Evolutionary conservation across 2,888 invertebrate species (phyloP).

Genomic region (Amiota communis): DNA sequence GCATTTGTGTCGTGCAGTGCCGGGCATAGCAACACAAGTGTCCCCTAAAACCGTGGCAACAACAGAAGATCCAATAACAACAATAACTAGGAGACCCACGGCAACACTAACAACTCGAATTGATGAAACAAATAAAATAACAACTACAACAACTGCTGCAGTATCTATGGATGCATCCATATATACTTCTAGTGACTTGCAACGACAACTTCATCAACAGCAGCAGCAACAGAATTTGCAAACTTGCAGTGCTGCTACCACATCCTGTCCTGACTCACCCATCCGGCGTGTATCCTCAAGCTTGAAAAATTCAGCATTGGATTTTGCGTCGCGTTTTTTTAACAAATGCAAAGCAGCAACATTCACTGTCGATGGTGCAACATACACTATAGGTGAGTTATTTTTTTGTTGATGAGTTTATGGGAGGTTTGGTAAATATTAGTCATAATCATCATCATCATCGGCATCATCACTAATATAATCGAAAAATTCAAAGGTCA

Average conservation of each 20-base stretch:
- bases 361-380: conserved; percentile 89
- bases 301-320: conserved; percentile 69
- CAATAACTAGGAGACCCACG: conserved; percentile 33
- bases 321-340: conserved; percentile 76
- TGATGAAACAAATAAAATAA: conserved; percentile 49
- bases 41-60: conserved; percentile 9
- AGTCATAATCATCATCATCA: neutral
- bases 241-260: conserved; percentile 39
- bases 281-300: conserved; percentile 71
- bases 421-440: neutral
- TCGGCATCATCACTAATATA: conserved; percentile 7
- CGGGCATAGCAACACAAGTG: conserved; percentile 64
- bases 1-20: conserved; percentile 53
- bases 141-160: conserved; percentile 46
- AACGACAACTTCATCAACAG: conserved; percentile 38
- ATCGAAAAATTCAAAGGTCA: conserved; percentile 45
- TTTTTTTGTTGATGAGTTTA: neutral
- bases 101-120: conserved; percentile 54
- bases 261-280: conserved; percentile 70
- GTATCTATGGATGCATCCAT: conserved; percentile 33
- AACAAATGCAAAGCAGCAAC: conserved; percentile 91
- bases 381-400: conserved; percentile 87
- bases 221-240: conserved; percentile 26
- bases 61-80: conserved; percentile 4
- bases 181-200: no score